Evolutionary conservation across 2,888 invertebrate genomes (phyloP).

Genomic region (Pterostichus niger): DNA sequence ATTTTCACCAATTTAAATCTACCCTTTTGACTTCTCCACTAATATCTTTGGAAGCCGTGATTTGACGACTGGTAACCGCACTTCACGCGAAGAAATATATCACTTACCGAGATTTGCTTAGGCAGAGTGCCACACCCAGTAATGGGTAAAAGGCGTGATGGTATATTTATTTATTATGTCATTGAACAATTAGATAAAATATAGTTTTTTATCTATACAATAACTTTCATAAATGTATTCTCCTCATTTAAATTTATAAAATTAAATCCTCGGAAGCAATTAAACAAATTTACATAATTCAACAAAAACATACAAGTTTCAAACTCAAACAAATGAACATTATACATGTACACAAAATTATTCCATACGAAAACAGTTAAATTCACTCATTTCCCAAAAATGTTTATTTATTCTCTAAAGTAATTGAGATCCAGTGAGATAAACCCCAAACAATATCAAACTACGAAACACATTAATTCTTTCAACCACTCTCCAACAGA

Average conservation of each 20-base stretch:
- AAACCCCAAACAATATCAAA: slow-evolving; percentile 11
- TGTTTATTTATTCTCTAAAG: neutral
- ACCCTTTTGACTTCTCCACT: no score
- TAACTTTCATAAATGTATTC: neutral
- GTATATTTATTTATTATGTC: no score
- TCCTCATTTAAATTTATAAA: slow-evolving; percentile 9
- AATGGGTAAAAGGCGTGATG: no score
- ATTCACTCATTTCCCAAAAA: slow-evolving; percentile 3
- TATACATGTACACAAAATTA: neutral
- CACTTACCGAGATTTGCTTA: no score
- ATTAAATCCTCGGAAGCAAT: neutral
- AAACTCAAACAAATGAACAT: slow-evolving; percentile 18
- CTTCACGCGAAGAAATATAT: no score
- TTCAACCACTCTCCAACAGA: neutral
- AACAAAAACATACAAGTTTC: slow-evolving; percentile 38
- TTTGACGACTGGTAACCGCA: no score
- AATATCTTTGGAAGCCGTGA: no score
- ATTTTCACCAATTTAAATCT: no score
- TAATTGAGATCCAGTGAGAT: slow-evolving; percentile 3
- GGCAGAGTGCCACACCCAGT: no score
- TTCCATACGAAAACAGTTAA: neutral
- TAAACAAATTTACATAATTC: slow-evolving; percentile 37
- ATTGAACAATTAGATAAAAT: no score
- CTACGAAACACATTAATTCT: slow-evolving; percentile 12
- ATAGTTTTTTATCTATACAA: neutral